phyloP scores from a whole-genome alignment of 2,888 invertebrate species.

The Drosophila bunnanda region DNA sequence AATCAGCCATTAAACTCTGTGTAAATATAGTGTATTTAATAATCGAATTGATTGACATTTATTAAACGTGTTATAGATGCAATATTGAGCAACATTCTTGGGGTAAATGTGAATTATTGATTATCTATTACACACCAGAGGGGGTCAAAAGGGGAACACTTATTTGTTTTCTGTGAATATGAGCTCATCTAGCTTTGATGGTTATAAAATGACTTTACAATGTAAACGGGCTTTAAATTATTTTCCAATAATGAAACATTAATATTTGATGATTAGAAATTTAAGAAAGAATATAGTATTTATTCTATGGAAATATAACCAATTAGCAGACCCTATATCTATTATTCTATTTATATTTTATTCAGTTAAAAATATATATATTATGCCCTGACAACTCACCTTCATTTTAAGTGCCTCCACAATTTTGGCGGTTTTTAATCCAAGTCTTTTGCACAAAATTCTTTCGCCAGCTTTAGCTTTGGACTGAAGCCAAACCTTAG shows the following conservation, averaged over 20 bases:
- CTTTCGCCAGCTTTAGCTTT: constrained; percentile 58
- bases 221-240: not conserved
- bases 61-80: not conserved
- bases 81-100: no score
- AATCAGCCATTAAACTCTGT: not conserved
- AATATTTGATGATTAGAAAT: not conserved
- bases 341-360: not conserved
- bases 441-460: constrained; percentile 72
- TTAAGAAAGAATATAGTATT: not conserved
- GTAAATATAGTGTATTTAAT: not conserved
- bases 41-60: not conserved
- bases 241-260: no score
- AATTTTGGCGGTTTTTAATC: constrained; percentile 84
- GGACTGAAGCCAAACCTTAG: constrained; percentile 27
- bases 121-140: not conserved
- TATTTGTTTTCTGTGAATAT: not conserved
- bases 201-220: not conserved
- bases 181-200: constrained; percentile 3
- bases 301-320: not conserved
- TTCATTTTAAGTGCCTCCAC: constrained; percentile 85
- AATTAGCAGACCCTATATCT: no score
- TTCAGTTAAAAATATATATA: not conserved
- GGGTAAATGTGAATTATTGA: not conserved
- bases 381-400: constrained; percentile 60
- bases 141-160: not conserved